Base-by-base conservation (phyloP, 2,888 invertebrate species). In the Plutella xylostella region DNA sequence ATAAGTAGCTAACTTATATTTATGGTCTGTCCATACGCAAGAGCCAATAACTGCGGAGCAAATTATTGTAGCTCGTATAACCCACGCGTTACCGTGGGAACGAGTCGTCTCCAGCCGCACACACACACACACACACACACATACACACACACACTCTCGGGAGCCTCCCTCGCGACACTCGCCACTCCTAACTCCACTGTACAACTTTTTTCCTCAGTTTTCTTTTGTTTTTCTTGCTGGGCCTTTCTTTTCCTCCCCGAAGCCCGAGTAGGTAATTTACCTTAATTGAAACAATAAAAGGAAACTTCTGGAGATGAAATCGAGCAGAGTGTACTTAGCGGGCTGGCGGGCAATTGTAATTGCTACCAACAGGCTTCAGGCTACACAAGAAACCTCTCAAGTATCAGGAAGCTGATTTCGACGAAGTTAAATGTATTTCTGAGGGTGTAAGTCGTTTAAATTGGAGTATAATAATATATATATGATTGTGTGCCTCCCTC, bases 11-110 rank as follows among this genome's bases (percentile, higher is more conserved):
- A 55, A 51, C 54, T 57, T 53, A 51, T 58, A 58, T 60, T 60
- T 61, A 61, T 61, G 56, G 53, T 54, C 53, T 52, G 49, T 56
- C 40, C 28, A 28, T 28, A 12, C 12, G 34, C 42, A 66, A 60
- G 56, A 63, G 59, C 63, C 61, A 64, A 66, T 68, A 58, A 61
- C 60, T 63, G 58, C 55, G 55, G 57, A 62, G 65, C 62, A 65
- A 68, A 73, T 72, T 63, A 69, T 68, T 69, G 21, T 14, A 20
- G 53, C 57, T 60, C 58, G 60, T 56, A 61, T 57, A 58, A 55
- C 54, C 59, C 56, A 57, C 57, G 63, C 61, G 67, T 71, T 66
- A 67, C 70, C 75, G 77, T 77, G 74, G 74, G 75, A 78, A 77
- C 65, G 58, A 62, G 59, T 58, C 57, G 52, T 51, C 53, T 57